Conservation (phyloP, 1,140 invertebrate species). For the Araneus ventricosus region DNA sequence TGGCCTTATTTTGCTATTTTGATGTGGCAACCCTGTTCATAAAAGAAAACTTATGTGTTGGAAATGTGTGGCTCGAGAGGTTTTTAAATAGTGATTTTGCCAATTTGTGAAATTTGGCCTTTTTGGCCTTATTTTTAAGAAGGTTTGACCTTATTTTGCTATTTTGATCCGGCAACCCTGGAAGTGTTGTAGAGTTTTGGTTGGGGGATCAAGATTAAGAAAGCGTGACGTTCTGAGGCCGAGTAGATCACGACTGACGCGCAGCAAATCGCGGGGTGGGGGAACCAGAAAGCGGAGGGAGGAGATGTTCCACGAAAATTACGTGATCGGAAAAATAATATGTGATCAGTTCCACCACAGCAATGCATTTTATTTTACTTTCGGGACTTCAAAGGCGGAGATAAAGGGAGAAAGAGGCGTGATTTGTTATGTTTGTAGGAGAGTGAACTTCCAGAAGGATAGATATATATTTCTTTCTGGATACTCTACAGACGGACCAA, state of each 20-base stretch:
- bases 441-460: background rate
- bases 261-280: background rate
- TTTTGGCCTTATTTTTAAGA: no score
- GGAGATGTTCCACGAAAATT: slow-evolving; percentile 22
- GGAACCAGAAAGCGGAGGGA: background rate
- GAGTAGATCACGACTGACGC: slow-evolving; percentile 38
- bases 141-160: no score
- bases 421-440: slow-evolving; percentile 22
- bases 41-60: no score
- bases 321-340: slow-evolving; percentile 21
- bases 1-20: no score
- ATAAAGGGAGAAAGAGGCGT: slow-evolving; percentile 11
- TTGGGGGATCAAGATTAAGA: slow-evolving; percentile 21
- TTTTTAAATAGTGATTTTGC: no score
- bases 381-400: slow-evolving; percentile 7
- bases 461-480: background rate
- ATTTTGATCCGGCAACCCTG: no score
- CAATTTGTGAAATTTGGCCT: no score
- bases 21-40: no score
- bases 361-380: slow-evolving; percentile 13
- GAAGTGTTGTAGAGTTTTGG: background rate
- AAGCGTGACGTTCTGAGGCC: slow-evolving; percentile 27
- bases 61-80: no score
- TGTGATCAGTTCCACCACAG: slow-evolving; percentile 17
- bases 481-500: background rate